Conservation (phyloP, 2,888 invertebrate genomes). For the Stomorhina lunata region DNA sequence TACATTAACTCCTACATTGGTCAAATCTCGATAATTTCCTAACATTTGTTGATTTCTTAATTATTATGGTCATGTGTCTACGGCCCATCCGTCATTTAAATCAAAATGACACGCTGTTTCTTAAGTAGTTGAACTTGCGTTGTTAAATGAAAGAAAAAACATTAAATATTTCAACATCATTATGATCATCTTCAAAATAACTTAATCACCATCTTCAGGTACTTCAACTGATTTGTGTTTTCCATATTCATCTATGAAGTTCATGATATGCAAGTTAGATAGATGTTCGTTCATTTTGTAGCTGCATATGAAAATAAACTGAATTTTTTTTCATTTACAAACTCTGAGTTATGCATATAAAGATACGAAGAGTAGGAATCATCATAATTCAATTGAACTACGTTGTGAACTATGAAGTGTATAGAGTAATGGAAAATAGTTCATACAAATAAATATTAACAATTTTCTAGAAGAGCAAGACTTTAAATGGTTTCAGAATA, state of each 20-base stretch:
- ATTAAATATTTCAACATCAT: neutral
- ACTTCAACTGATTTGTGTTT: neutral
- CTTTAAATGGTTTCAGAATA: neutral
- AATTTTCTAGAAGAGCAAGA: neutral
- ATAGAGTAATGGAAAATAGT: neutral
- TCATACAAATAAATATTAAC: neutral
- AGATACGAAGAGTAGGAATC: too few relatives aligned
- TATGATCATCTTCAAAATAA: neutral
- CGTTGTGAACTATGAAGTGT: neutral
- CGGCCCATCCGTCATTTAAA: neutral
- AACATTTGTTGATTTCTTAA: neutral
- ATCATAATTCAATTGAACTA: too few relatives aligned
- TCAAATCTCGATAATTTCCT: neutral
- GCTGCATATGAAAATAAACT: neutral
- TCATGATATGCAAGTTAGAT: neutral
- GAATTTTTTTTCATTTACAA: neutral
- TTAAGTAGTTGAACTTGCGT: constrained; percentile 1
- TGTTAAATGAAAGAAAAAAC: neutral
- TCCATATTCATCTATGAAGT: too few relatives aligned
- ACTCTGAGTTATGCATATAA: neutral
- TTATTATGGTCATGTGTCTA: neutral
- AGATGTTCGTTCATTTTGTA: neutral
- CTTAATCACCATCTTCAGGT: neutral
- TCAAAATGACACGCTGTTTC: neutral
- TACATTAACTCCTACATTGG: too few relatives aligned